A percentile compares a stretch with the other conserved stretches of the same genome.
phyloP scores from a whole-genome alignment of 1,140 invertebrate species.

The Lasaia peninsularis region DNA sequence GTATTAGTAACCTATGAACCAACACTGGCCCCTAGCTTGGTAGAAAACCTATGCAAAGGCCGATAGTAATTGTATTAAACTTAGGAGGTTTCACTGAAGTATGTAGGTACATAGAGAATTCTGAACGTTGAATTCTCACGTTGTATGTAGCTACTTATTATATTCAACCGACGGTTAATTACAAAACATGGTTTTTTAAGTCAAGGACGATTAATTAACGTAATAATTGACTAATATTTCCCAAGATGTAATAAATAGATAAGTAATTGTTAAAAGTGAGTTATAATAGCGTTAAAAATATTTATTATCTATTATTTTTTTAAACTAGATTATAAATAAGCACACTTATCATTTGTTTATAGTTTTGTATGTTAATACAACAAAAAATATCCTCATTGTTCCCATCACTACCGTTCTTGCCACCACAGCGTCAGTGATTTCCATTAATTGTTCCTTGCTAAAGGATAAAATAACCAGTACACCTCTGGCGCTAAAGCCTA shows the following conservation, averaged over 20 bases:
- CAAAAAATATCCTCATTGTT: too few species aligned
- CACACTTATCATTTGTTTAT: too few species aligned
- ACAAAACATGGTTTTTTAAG: constrained; percentile 26
- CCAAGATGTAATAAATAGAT: constrained; percentile 27
- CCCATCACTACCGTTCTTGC: too few species aligned
- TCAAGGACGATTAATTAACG: constrained; percentile 16
- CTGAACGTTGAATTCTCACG: constrained; percentile 26
- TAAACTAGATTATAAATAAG: neutral
- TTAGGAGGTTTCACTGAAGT: neutral
- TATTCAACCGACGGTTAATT: constrained; percentile 16
- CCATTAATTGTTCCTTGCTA: too few species aligned
- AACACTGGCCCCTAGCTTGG: too few species aligned
- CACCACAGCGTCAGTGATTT: too few species aligned
- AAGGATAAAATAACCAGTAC: too few species aligned
- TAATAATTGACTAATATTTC: constrained; percentile 29
- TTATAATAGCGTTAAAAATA: neutral
- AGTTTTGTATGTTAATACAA: too few species aligned
- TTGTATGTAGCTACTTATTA: constrained; percentile 19
- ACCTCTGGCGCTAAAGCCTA: too few species aligned
- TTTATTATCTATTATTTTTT: neutral
- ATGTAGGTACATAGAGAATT: neutral
- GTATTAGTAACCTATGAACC: neutral
- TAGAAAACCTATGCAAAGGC: neutral
- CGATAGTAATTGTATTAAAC: neutral
- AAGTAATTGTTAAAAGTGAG: neutral